These are phyloP conservation scores for Cryptocheilus praepositus DNA, from an alignment of 2,888 invertebrate species.

Conservation along the genomic window DNA sequence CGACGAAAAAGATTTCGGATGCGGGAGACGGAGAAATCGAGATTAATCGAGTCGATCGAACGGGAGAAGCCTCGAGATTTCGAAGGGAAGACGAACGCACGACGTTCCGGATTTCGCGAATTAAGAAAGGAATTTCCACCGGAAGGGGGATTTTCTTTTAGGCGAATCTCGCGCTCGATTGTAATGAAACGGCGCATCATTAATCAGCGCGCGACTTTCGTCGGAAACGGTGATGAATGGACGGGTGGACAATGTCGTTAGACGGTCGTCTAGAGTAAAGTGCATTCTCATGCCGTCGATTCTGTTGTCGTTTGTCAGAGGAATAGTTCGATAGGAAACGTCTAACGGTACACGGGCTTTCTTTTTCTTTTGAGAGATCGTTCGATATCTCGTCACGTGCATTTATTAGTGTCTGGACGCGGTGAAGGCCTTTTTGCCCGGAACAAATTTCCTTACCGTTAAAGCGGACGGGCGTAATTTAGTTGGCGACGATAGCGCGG, in stretches of 20 bases:
- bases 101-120: conserved; percentile 44
- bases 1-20: conserved; percentile 12
- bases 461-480: too few relatives aligned
- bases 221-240: conserved; percentile 48
- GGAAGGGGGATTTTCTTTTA: too few relatives aligned
- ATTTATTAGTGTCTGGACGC: too few relatives aligned
- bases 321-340: too few relatives aligned
- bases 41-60: conserved; percentile 65
- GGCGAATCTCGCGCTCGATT: neutral
- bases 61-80: conserved; percentile 34
- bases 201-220: conserved; percentile 47
- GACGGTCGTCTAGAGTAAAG: conserved; percentile 45
- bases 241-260: conserved; percentile 37
- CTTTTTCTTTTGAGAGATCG: too few relatives aligned
- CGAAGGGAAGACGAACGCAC: conserved; percentile 25
- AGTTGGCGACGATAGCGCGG: too few relatives aligned
- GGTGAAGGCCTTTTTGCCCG: too few relatives aligned
- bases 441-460: too few relatives aligned
- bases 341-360: too few relatives aligned
- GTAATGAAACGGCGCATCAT: conserved; percentile 32
- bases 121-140: conserved; percentile 29
- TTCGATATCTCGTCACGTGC: too few relatives aligned
- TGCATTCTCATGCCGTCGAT: conserved; percentile 50
- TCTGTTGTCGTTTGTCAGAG: conserved; percentile 42
- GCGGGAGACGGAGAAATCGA: conserved; percentile 43